Evolutionary conservation across 2,888 invertebrate genomes (phyloP), one percentile per base, ranked within the genome.

Genomic region (Litoditis marina): DNA sequence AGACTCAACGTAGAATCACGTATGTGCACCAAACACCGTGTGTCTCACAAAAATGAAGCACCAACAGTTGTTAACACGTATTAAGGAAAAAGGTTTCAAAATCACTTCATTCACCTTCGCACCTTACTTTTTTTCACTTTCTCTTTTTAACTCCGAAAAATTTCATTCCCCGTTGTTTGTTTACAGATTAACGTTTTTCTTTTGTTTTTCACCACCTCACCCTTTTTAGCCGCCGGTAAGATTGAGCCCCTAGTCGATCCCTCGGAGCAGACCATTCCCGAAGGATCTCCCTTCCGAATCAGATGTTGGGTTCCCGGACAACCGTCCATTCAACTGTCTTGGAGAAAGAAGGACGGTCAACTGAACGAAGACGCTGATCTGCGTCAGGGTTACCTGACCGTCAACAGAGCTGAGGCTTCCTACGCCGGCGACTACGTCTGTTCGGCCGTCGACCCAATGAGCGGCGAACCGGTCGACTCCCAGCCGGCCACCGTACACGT

Each of bases 201-300:
- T n/a, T n/a, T n/a, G n/a, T n/a, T n/a, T n/a, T n/a, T n/a, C n/a
- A n/a, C n/a, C n/a, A n/a, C n/a, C n/a, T n/a, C n/a, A n/a, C n/a
- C n/a, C n/a, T n/a, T n/a, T n/a, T n/a, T n/a, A n/a, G n/a, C n/a
- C n/a, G n/a, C n/a, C n/a, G n/a, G n/a, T n/a, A n/a, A n/a, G 42
- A 64, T 73, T 58, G 56, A 65, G 19, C 71, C 71, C 28, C 58
- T 68, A 36, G 65, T 73, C 57, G 80, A 82, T 25, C 90, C 90
- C 1, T 87, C 88, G 55, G 85, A 87, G 46, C 88, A 88, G 78
- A 88, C 87, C 0, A 86, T 90, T 2, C 85, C 88, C 2, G 88
- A 89, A 83, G 90, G 90, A 11, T 85, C 86, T 1, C 85, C 87
- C 1, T 76, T 76, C 71, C 88, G 89, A 70, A 76, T 79, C 60